Conservation (phyloP, 2,113 vertebrate genomes). For the Notothenia rossii region DNA sequence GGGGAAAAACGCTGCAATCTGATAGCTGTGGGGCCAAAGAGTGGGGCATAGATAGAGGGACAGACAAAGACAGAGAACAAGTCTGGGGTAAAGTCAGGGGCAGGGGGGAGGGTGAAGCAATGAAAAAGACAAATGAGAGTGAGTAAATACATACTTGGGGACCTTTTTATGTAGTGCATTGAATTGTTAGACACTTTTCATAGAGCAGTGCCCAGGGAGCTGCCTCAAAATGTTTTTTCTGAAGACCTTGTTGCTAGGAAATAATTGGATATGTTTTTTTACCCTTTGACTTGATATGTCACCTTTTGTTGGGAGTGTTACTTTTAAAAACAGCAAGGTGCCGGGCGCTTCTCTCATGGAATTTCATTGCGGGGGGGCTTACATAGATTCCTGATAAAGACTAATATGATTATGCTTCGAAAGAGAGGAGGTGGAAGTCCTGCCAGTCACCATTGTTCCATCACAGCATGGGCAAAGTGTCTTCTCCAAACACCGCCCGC, state of each 20-base stretch:
- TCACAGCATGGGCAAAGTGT: conserved; percentile 48
- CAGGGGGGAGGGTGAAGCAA: conserved; percentile 7
- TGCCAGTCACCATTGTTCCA: conserved; percentile 52
- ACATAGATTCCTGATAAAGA: conserved; percentile 48
- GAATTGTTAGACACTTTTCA: conserved; percentile 6
- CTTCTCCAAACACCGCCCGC: neutral
- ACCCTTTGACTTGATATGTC: conserved; percentile 28
- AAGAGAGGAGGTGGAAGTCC: conserved; percentile 49
- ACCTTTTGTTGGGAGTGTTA: conserved; percentile 29
- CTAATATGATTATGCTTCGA: conserved; percentile 59
- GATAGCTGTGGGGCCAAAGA: conserved; percentile 78
- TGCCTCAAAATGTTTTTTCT: conserved; percentile 17
- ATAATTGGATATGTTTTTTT: conserved; percentile 28
- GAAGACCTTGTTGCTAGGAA: conserved; percentile 52
- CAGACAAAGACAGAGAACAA: conserved; percentile 5
- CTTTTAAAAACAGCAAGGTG: conserved; percentile 17
- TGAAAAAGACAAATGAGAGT: neutral
- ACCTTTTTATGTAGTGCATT: neutral
- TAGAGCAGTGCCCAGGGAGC: neutral
- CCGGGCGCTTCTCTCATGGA: conserved; percentile 9
- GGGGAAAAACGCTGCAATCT: conserved; percentile 71
- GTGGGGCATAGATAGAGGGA: conserved; percentile 62
- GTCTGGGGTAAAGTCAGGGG: neutral
- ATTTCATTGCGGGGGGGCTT: conserved; percentile 34
- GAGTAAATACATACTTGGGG: conserved; percentile 3